These are phyloP conservation scores for Todiramphus chloris DNA, from an alignment of 2,113 vertebrate species.

Conservation along the genomic window DNA sequence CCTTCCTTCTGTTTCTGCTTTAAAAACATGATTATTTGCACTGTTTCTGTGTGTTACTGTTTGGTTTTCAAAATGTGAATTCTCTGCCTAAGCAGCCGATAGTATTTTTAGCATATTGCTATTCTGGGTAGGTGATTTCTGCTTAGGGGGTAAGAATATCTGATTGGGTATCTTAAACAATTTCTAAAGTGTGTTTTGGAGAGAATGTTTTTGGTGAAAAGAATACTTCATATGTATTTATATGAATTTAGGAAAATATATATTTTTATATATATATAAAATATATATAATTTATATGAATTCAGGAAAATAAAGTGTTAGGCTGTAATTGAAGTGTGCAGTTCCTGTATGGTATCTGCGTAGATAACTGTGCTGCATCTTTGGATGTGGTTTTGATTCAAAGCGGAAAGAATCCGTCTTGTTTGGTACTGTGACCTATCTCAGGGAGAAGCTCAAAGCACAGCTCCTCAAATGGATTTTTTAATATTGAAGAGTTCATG, in stretches of 20 bases:
- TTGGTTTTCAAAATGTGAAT: neutral
- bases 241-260: neutral
- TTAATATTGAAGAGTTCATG: conserved; percentile 32
- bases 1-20: neutral
- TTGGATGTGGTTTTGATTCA: neutral
- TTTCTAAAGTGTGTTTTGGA: neutral
- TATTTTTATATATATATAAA: too few relatives aligned
- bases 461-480: conserved; percentile 32
- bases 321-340: neutral
- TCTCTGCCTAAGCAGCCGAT: neutral
- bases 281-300: neutral
- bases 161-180: neutral
- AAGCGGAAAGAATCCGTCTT: neutral
- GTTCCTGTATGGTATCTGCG: neutral
- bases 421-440: neutral
- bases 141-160: neutral
- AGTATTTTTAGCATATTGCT: neutral
- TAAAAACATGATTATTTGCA: neutral
- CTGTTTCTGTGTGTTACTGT: neutral
- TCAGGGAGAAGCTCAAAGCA: neutral
- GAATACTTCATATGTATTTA: neutral
- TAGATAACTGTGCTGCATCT: neutral
- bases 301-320: neutral
- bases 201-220: neutral
- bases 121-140: neutral